phyloP scores from a whole-genome alignment of 2,797 vertebrate genomes.

The Parambassis ranga region DNA sequence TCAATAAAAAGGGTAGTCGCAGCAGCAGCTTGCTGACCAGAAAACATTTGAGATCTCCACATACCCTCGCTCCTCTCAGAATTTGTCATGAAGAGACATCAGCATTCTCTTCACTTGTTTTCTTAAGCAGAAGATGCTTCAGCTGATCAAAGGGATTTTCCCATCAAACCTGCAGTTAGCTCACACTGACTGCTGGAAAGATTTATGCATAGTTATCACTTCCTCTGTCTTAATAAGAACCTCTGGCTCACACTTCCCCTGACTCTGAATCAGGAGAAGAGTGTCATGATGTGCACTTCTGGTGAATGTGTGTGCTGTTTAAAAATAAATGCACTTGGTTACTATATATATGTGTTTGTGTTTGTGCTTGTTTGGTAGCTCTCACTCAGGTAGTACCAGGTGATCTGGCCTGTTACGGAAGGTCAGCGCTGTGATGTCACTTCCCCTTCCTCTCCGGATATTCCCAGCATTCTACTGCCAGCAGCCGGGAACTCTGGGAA shows the following conservation, averaged over 20 bases:
- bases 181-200: constrained; percentile 13
- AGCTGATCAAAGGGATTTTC: constrained; percentile 19
- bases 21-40: constrained; percentile 70
- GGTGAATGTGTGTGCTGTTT: background rate
- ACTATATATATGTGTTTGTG: constrained; percentile 5
- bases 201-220: constrained; percentile 46
- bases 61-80: too few relatives aligned
- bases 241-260: constrained; percentile 20
- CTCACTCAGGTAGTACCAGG: constrained; percentile 71
- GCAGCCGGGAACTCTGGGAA: constrained; percentile 80
- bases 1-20: constrained; percentile 59
- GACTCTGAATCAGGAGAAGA: constrained; percentile 11
- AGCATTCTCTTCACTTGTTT: background rate
- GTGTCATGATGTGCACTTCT: constrained; percentile 11
- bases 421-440: constrained; percentile 82
- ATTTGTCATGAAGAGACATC: constrained; percentile 11
- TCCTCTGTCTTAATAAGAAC: constrained; percentile 56
- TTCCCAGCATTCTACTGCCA: constrained; percentile 84
- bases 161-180: constrained; percentile 5
- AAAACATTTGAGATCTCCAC: too few relatives aligned
- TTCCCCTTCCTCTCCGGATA: constrained; percentile 86
- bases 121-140: background rate
- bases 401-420: constrained; percentile 80
- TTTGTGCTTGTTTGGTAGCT: constrained; percentile 45
- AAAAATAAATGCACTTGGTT: constrained; percentile 1